phyloP scores from a whole-genome alignment of 1,140 invertebrate species.

The Cheumatopsyche charites region DNA sequence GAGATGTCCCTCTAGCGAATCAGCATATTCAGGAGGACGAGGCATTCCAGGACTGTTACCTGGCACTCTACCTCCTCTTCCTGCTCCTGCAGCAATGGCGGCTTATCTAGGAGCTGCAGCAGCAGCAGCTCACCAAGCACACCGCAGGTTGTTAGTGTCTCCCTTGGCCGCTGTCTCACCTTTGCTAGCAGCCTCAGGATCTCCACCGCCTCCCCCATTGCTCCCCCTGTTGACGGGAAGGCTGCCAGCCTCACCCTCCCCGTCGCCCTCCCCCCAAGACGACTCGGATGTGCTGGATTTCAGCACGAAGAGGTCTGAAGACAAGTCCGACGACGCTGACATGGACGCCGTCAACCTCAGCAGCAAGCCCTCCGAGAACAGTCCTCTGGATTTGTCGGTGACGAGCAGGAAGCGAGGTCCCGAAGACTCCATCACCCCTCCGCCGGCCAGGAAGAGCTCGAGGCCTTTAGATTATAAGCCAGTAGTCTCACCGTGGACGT shows the following conservation, averaged over 20 bases:
- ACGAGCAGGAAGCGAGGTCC: conserved; percentile 73
- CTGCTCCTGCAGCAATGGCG: conserved; percentile 73
- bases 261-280: conserved; percentile 55
- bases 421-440: conserved; percentile 68
- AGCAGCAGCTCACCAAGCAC: conserved; percentile 70
- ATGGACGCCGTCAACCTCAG: conserved; percentile 71
- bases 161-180: conserved; percentile 65
- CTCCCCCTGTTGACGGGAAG: conserved; percentile 57
- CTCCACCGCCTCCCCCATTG: conserved; percentile 74
- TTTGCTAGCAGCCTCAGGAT: conserved; percentile 70
- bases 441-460: conserved; percentile 69
- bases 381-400: conserved; percentile 80
- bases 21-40: conserved; percentile 70
- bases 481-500: conserved; percentile 75
- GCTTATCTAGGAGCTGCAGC: conserved; percentile 74
- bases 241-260: conserved; percentile 59
- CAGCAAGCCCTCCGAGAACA: conserved; percentile 69
- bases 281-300: conserved; percentile 75
- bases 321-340: conserved; percentile 66
- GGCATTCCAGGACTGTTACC: conserved; percentile 63
- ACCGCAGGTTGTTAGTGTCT: conserved; percentile 77
- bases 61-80: conserved; percentile 62
- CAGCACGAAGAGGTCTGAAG: conserved; percentile 70
- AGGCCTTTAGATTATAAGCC: conserved; percentile 70
- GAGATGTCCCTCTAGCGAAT: conserved; percentile 71